A percentile compares a stretch with the other conserved stretches of the same genome.
phyloP scores from a whole-genome alignment of 1,140 invertebrate species.

The Stenopsyche tienmushanensis region DNA sequence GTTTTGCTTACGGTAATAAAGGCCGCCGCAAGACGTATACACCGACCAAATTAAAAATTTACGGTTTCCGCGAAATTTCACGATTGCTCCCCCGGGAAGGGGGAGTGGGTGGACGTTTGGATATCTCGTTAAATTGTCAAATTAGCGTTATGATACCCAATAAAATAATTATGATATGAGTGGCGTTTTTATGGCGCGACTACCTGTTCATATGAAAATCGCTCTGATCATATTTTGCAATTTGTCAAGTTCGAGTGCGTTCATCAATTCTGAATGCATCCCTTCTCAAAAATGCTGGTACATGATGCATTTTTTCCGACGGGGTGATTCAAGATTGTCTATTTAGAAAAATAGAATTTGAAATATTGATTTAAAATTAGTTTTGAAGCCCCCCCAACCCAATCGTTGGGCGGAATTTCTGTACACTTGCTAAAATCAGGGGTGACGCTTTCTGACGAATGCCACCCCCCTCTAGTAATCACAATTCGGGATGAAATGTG shows the following conservation, averaged over 20 bases:
- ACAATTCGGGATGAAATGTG: neutral
- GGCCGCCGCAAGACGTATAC: neutral
- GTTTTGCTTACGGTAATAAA: conserved; percentile 4
- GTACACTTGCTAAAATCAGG: too few species aligned
- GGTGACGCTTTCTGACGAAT: neutral
- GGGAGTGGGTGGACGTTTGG: neutral
- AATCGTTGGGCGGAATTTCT: too few species aligned
- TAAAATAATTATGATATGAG: neutral
- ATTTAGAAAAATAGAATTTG: too few species aligned
- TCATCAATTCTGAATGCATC: too few species aligned
- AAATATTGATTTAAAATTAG: too few species aligned
- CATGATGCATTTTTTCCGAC: too few species aligned
- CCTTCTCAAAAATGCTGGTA: too few species aligned
- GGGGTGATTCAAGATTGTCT: too few species aligned
- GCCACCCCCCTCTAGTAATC: neutral
- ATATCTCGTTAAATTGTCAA: conserved; percentile 5
- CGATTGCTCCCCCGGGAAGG: neutral
- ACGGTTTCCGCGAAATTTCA: conserved; percentile 13
- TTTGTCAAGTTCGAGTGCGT: too few species aligned
- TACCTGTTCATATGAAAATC: too few species aligned
- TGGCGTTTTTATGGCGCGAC: neutral
- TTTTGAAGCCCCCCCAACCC: too few species aligned
- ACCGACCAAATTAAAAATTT: conserved; percentile 26
- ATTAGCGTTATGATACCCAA: neutral
- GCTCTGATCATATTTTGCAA: too few species aligned